Evolutionary conservation across 2,113 vertebrate genomes (phyloP).

Genomic region (Paramisgurnus dabryanus): DNA sequence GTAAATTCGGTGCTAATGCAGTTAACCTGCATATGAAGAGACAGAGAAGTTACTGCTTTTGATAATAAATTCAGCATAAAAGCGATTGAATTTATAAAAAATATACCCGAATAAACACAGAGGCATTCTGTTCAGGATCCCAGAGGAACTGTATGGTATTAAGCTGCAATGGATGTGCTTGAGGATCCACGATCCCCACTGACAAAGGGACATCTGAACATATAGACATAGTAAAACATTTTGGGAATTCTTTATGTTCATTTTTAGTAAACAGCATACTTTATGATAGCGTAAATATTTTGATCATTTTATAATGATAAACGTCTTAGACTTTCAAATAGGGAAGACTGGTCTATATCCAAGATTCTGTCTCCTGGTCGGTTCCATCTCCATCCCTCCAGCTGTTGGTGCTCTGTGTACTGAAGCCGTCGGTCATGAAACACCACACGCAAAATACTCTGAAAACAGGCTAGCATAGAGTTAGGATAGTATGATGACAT

Average conservation of each 20-base stretch:
- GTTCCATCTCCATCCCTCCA: conserved; percentile 95
- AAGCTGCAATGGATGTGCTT: conserved; percentile 85
- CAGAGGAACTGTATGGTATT: conserved; percentile 74
- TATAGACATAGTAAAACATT: conserved; percentile 57
- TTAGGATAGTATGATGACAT: conserved; percentile 13
- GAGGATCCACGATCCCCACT: conserved; percentile 88
- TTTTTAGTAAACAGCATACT: no score
- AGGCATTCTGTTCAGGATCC: conserved; percentile 75
- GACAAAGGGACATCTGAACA: conserved; percentile 90
- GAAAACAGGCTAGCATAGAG: conserved; percentile 46
- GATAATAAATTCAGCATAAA: neutral
- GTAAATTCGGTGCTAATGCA: conserved; percentile 98
- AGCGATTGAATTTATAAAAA: neutral
- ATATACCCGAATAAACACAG: conserved; percentile 90
- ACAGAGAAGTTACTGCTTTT: neutral
- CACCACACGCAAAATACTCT: conserved; percentile 92
- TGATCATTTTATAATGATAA: neutral
- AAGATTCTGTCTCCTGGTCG: conserved; percentile 93
- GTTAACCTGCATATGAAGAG: conserved; percentile 80
- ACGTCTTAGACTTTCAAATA: neutral
- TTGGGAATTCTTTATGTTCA: neutral
- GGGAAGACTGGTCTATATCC: conserved; percentile 82
- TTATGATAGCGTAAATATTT: neutral
- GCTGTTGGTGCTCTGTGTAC: conserved; percentile 91
- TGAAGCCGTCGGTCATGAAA: conserved; percentile 94